These are phyloP conservation scores for Alcedo atthis DNA, from an alignment of 2,797 vertebrate genomes.

Conservation along the genomic window DNA sequence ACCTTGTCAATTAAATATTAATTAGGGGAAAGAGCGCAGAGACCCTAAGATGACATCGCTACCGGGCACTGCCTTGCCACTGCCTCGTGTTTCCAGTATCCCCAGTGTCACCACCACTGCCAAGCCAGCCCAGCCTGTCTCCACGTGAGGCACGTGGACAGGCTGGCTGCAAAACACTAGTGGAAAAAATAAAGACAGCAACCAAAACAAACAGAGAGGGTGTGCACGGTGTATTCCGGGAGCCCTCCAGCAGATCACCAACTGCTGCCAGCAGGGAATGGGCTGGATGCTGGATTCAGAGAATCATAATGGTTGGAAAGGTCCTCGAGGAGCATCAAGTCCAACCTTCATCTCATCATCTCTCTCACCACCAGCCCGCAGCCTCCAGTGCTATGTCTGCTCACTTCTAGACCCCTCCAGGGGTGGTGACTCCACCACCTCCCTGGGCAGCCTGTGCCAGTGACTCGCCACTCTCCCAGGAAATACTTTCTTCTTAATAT, in stretches of 20 bases:
- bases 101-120: accelerated
- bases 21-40: not conserved
- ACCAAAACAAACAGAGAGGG: not conserved
- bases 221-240: not conserved
- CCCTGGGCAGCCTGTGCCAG: no score
- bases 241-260: not conserved
- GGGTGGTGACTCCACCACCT: no score
- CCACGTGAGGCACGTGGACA: not conserved
- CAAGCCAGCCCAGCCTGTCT: not conserved
- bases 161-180: accelerated
- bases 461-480: no score
- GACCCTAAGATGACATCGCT: accelerated
- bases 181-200: not conserved
- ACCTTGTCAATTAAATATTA: not conserved
- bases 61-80: not conserved
- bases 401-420: no score
- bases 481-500: no score
- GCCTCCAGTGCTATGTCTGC: no score
- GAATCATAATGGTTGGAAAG: no score
- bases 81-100: not conserved
- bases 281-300: not conserved
- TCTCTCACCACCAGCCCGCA: no score
- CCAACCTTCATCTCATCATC: no score
- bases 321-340: no score
- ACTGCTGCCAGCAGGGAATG: not conserved